Evolutionary conservation across 2,888 invertebrate genomes (phyloP).

Genomic region (Leucoptera coffeella): DNA sequence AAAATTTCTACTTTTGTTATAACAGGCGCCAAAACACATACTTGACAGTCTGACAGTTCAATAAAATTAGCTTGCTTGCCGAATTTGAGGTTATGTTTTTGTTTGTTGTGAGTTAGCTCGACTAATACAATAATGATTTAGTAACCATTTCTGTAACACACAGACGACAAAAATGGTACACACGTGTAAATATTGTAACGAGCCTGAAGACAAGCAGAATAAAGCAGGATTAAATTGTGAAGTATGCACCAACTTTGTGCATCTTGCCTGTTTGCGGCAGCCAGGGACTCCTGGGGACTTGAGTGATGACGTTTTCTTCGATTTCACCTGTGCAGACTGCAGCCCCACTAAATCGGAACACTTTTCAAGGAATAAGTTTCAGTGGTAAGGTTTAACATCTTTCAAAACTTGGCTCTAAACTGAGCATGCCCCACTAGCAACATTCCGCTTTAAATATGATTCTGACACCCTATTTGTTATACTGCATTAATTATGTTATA

Average conservation of each 20-base stretch:
- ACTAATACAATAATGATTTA: no score
- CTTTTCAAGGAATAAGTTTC: conserved; percentile 59
- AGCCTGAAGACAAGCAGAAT: conserved; percentile 42
- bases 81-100: conserved; percentile 6
- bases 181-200: conserved; percentile 55
- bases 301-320: conserved; percentile 70
- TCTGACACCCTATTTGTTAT: no score
- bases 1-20: no score
- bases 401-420: background rate
- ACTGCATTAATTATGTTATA: no score
- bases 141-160: no score
- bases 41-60: background rate
- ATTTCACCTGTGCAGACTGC: conserved; percentile 63
- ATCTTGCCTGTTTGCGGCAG: conserved; percentile 59
- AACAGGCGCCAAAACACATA: no score
- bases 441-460: no score
- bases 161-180: conserved; percentile 4
- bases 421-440: conserved; percentile 1
- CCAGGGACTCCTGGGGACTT: conserved; percentile 66
- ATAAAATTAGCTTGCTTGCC: background rate
- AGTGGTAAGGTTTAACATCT: conserved; percentile 50
- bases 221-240: conserved; percentile 58
- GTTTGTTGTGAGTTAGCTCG: conserved; percentile 1
- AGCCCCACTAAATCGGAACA: conserved; percentile 48
- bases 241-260: conserved; percentile 55